Base-by-base conservation (phyloP, 1,140 invertebrate species). In the Eriosoma lanigerum region DNA sequence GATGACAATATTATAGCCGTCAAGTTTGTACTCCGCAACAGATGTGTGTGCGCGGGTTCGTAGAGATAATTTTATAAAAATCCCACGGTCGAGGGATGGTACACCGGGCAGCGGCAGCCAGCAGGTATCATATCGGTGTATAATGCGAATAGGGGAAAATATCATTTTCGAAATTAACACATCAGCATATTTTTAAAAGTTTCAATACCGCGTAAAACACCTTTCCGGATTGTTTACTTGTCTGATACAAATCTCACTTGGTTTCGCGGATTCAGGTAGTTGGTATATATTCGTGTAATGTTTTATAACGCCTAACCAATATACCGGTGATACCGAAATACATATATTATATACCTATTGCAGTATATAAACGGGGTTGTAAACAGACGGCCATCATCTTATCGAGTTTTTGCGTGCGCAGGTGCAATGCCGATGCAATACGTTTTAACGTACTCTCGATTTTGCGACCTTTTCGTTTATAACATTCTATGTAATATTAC, bases 391-490 rank as follows among this genome's bases (percentile, higher is more conserved):
- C 24, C 56, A 58, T 58, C 54, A 21, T 0, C 21, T 21, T 15
- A 29, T 24, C 13, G 15, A 9, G 10, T 62, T 62, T 38, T 62
- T 29, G 26, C 29, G 8, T 15, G 26, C 60, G 60, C 60, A 62
- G 60, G 60, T 62, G 26, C 58, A 29, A 26, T 3, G 15, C 4
- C 26, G 26, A 60, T 24, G 13, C 3, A 5, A n/a, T 19, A 26
- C 32, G 26, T 29, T 62, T 62, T 8, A 38, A 62, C 26, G 60
- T 19, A 17, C 17, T 32, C 17, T 13, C 4, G 10, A 26, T 62
- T 62, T 62, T 15, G 26, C 9, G 60, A 62, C 60, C 60, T 62
- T 62, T 62, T 32, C 60, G 26, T 62, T 62, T 62, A 60, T 15
- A 15, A 60, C 26, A 29, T 60, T 60, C 15, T 58, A 24, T 38